Evolutionary conservation across 2,888 invertebrate genomes (phyloP), one percentile per base, ranked within the genome.

Genomic region (Camponotus fellah): DNA sequence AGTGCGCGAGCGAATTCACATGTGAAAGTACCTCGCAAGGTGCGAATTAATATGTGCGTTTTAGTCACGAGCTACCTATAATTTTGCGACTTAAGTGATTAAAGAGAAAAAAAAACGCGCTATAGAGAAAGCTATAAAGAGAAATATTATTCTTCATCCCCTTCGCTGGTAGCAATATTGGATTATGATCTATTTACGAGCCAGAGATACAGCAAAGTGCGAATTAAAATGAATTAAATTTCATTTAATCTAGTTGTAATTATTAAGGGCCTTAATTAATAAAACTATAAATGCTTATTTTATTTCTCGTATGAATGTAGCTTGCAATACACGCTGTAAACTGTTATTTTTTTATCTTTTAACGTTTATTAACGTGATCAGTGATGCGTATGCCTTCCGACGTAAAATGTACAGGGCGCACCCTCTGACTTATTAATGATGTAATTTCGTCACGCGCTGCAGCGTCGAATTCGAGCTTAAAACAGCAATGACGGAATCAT

Each of bases 361-460:
- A 26, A 26, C 26, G n/a, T 53, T 53, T 53, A 53, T 53, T 53
- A 53, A 53, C 8, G 40, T 40, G 60, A 26, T 43, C 75, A 66
- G 17, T n/a, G 37, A 17, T 64, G 26, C 66, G 26, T 6, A 1
- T 12, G 83, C 88, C 79, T 83, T 72, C 46, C 12, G 68, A 74
- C 86, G 85, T 88, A 88, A 86, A 85, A 83, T 86, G 34, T 9
- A 66, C 53, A 4, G 79, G 87, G 80, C 89, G 86, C 90, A 69
- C 88, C 91, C 84, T 84, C 84, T 76, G 82, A 66, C 82, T 80
- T 88, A 89, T 88, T 86, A 85, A 81, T 85, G 85, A 85, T 85
- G 86, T 85, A 90, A 89, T 87, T 86, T 85, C 82, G 88, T 90
- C 88, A 90, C 86, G 90, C 86, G 82, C 66, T 77, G 82, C 81